Evolutionary conservation across 2,797 vertebrate species (phyloP), one percentile per base, ranked within the genome.

Genomic region (Ciconia nigra): DNA sequence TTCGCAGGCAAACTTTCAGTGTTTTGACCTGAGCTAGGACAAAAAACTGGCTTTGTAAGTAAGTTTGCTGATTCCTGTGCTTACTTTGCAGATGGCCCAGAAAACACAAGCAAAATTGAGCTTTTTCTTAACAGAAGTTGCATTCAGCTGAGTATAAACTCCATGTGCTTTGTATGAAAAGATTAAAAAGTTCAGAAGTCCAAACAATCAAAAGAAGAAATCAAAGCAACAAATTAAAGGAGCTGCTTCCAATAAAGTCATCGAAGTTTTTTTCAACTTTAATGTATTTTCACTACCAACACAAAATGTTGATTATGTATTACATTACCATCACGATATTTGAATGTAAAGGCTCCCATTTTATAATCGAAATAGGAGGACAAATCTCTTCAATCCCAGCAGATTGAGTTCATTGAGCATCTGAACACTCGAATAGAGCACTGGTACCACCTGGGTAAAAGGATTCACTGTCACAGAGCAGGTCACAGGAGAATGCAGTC

Each of bases 1-100:
- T 94, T 98, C 96, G 86, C 97, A 98, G 96, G 93, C 96, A 98
- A 98, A 96, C 82, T 97, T 98, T 97, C 95, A 90, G 93, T 96
- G 96, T 96, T 98, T 97, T 95, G 89, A 93, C 90, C 91, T 71
- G 57, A 95, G 72, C 84, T 96, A 95, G 96, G 91, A 97, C 83
- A 96, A 98, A 96, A 84, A 97, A 96, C 80, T 66, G 49, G 66
- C 62, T 97, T 94, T 92, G 70, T 78, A 92, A 97, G 73, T 62
- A 71, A 73, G 39, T 93, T 95, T 94, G 44, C 79, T 28, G 14
- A 65, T 88, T 77, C 58, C 52, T 83, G 13, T 83, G 63, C 74
- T 96, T 92, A 42, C 24, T 69, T 86, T 69, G 52, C 82, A 97
- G 91, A 95, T 37, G 51, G 65, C 73, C 82, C 79, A 92, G 87